phyloP scores from a whole-genome alignment of 2,113 vertebrate genomes.

The Chaetodon trifascialis region DNA sequence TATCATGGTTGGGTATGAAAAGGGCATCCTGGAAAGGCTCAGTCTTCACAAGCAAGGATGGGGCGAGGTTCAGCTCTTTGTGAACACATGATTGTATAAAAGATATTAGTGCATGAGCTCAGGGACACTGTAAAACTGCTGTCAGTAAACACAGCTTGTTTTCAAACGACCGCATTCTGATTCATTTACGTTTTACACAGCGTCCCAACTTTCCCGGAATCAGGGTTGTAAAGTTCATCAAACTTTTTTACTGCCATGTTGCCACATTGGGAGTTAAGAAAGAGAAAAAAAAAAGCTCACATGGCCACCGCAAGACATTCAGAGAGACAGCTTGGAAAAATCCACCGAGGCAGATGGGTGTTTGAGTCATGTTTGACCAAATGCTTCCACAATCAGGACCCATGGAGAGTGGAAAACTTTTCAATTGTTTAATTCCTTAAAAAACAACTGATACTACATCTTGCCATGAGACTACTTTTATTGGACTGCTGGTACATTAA shows the following conservation, averaged over 20 bases:
- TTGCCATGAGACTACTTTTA: not conserved
- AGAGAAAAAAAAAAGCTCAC: constrained; percentile 3
- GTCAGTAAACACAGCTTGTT: no score
- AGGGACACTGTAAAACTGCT: no score
- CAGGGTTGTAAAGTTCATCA: not conserved
- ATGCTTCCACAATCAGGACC: constrained; percentile 38
- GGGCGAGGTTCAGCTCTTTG: no score
- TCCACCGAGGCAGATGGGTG: constrained; percentile 37
- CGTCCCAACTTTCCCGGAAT: no score
- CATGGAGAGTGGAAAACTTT: constrained; percentile 14
- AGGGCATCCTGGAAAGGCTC: no score
- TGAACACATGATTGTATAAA: no score
- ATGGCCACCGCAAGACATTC: constrained; percentile 17
- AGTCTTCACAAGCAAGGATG: no score
- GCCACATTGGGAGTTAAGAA: constrained; percentile 4
- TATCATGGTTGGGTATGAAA: no score
- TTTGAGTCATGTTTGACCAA: constrained; percentile 58
- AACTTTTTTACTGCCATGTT: not conserved
- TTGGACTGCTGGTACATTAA: constrained; percentile 5
- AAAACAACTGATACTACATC: not conserved
- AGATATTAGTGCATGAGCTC: no score
- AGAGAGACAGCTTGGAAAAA: constrained; percentile 61
- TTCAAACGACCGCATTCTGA: no score
- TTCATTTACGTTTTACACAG: no score
- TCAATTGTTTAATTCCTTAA: not conserved